Evolutionary conservation across 2,797 vertebrate species (phyloP), one percentile per base, ranked within the genome.

Genomic region (Dallia pectoralis): DNA sequence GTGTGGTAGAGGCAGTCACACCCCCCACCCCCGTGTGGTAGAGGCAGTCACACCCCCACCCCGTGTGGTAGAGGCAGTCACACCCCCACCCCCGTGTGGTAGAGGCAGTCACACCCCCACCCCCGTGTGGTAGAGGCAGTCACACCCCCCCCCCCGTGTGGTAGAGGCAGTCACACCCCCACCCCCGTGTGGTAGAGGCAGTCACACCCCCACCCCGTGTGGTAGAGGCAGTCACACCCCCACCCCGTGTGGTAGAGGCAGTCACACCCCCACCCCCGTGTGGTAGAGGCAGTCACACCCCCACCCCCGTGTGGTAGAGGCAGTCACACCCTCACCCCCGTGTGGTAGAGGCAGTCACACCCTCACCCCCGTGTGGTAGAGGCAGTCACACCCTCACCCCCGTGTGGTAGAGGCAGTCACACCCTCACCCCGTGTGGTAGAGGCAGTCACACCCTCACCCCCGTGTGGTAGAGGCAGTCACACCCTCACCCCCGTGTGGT

Each of bases 391-490:
- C 96, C 14, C 92, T 77, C 80, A 97, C 96, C 96, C 96, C 79
- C 97, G 96, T 1, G 96, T 97, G 66, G 96, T 97, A 1, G 96
- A 98, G 14, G 96, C 96, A 0, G 96, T 98, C 65, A 98, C 96
- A 14, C 96, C n/a, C n/a, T n/a, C n/a, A n/a, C n/a, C n/a, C n/a
- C n/a, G n/a, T n/a, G n/a, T n/a, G n/a, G n/a, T n/a, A n/a, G n/a
- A n/a, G n/a, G n/a, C n/a, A n/a, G n/a, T n/a, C n/a, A 16, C 11
- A 11, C 48, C 14, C 92, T 77, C 80, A 97, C 96, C 96, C 96
- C 79, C 97, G 96, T 1, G 96, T 97, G 66, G 96, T 97, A 1
- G 96, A 98, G 14, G 96, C 96, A 0, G 96, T 98, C 65, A 98
- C 96, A 14, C 96, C n/a, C n/a, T n/a, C n/a, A n/a, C n/a, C n/a